Percentiles rank a stretch among this genome's conserved stretches.
phyloP scores from a whole-genome alignment of 2,113 vertebrate genomes.

The Ophiodon elongatus region DNA sequence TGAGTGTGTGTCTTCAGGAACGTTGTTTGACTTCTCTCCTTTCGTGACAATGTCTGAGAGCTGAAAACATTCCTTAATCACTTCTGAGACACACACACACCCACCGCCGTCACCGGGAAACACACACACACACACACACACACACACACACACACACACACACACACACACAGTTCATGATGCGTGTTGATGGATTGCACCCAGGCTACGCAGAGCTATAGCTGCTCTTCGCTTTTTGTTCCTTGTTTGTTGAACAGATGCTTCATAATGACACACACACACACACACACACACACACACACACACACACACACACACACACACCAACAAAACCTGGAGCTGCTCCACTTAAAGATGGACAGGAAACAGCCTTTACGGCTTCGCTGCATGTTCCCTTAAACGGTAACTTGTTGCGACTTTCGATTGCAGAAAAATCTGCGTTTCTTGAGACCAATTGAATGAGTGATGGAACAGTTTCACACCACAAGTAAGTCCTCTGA shows the following conservation, averaged over 20 bases:
- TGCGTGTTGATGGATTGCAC: conserved; percentile 60
- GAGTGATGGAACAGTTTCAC: not conserved
- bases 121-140: conserved; percentile 30
- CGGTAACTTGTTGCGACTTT: conserved; percentile 28
- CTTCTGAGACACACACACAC: conserved; percentile 38
- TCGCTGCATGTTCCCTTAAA: not conserved
- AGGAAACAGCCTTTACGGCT: conserved; percentile 56
- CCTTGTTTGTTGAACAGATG: conserved; percentile 69
- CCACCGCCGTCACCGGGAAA: not conserved
- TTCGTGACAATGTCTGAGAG: conserved; percentile 59
- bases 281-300: conserved; percentile 8
- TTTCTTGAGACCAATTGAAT: not conserved
- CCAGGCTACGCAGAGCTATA: conserved; percentile 20
- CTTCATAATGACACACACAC: conserved; percentile 55
- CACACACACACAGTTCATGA: conserved; percentile 30
- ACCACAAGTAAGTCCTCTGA: not conserved
- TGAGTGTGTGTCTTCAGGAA: conserved; percentile 40
- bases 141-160: not conserved
- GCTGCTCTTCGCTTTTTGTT: conserved; percentile 50
- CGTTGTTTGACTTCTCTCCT: conserved; percentile 59
- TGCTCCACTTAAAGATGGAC: conserved; percentile 47
- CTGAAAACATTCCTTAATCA: conserved; percentile 68
- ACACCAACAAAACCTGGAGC: conserved; percentile 45
- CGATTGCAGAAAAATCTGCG: conserved; percentile 15
- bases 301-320: conserved; percentile 45